A percentile compares a stretch with the other conserved stretches of the same genome.
Evolutionary conservation across 2,888 invertebrate genomes (phyloP).

Genomic region (Autographa gamma): DNA sequence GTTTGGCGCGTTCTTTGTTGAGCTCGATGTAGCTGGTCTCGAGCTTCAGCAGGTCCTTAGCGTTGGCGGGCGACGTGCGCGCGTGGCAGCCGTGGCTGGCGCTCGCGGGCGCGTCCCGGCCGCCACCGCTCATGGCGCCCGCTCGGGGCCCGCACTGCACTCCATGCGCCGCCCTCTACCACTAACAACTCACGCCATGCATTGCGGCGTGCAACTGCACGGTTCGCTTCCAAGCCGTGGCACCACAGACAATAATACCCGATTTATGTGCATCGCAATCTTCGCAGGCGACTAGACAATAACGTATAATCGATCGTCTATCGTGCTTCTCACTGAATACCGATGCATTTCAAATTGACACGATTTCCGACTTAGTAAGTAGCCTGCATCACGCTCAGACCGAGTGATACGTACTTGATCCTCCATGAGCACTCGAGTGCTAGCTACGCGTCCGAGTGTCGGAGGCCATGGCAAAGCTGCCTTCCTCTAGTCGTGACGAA

Average conservation of each 20-base stretch:
- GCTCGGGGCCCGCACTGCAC: conserved; percentile 64
- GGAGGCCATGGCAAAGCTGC: conserved; percentile 79
- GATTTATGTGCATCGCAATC: conserved; percentile 82
- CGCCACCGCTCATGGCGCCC: conserved; percentile 71
- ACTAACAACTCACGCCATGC: conserved; percentile 76
- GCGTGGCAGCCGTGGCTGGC: conserved; percentile 69
- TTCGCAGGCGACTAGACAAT: conserved; percentile 74
- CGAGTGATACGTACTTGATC: conserved; percentile 83
- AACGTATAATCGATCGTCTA: conserved; percentile 80
- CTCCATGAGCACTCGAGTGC: conserved; percentile 76
- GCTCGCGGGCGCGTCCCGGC: conserved; percentile 74
- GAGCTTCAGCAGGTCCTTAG: conserved; percentile 83
- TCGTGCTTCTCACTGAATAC: conserved; percentile 77
- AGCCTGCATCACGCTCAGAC: conserved; percentile 65
- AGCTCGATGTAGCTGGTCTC: conserved; percentile 86
- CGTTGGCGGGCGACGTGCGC: conserved; percentile 76
- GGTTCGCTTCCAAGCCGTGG: conserved; percentile 77
- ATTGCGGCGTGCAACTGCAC: conserved; percentile 78
- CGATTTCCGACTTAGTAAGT: conserved; percentile 67
- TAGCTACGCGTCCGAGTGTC: conserved; percentile 66
- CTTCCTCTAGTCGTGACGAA: conserved; percentile 83
- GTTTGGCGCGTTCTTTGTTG: conserved; percentile 86
- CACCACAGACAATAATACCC: conserved; percentile 79
- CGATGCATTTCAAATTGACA: conserved; percentile 70
- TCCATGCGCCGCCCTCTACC: conserved; percentile 72